Percentiles rank a stretch among this genome's conserved stretches.
phyloP scores from a whole-genome alignment of 1,140 invertebrate genomes.

The Ptiloglossa arizonensis region DNA sequence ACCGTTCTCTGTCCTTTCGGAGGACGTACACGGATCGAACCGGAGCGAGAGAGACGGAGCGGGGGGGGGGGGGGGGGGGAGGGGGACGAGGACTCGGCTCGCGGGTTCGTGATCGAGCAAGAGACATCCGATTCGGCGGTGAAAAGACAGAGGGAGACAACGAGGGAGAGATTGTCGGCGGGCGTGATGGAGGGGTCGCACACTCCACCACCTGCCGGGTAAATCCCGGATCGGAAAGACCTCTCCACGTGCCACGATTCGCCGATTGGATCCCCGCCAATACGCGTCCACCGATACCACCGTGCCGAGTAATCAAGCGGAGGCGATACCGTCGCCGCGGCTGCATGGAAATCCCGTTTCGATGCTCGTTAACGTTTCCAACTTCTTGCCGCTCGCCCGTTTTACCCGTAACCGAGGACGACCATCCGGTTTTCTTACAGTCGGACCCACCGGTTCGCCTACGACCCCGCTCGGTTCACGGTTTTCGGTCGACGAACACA shows the following conservation, averaged over 20 bases:
- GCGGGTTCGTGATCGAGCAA: not conserved
- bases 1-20: not conserved
- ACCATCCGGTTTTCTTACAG: conserved; percentile 39
- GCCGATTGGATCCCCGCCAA: conserved; percentile 65
- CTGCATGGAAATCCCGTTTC: conserved; percentile 46
- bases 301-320: conserved; percentile 49
- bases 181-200: conserved; percentile 50
- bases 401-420: conserved; percentile 50
- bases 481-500: conserved; percentile 39
- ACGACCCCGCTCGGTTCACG: not conserved
- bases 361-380: conserved; percentile 48
- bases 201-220: conserved; percentile 51
- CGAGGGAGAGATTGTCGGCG: conserved; percentile 24
- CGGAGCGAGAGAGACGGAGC: not conserved
- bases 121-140: not conserved
- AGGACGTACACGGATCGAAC: too few species aligned
- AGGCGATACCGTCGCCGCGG: conserved; percentile 31
- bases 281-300: conserved; percentile 38
- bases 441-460: conserved; percentile 11
- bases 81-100: too few species aligned
- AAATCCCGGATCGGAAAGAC: conserved; percentile 47
- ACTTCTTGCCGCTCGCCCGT: conserved; percentile 33
- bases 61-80: too few species aligned
- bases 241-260: conserved; percentile 63
- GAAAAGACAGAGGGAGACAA: not conserved